Conservation (phyloP, 2,888 invertebrate species). For the Pomacea canaliculata region DNA sequence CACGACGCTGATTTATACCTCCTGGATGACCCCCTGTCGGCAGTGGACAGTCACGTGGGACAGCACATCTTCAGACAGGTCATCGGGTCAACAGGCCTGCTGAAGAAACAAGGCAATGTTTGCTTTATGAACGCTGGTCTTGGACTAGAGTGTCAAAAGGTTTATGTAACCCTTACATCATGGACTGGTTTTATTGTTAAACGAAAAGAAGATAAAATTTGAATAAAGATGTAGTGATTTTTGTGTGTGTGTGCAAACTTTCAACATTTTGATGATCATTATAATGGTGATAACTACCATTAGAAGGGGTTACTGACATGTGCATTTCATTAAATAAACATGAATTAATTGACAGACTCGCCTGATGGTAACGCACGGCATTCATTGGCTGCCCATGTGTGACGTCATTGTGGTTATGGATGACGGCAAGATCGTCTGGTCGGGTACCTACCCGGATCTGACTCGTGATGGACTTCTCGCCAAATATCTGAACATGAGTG, state of each 20-base stretch:
- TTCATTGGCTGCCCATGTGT: constrained; percentile 12
- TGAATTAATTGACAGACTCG: neutral
- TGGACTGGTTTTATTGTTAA: neutral
- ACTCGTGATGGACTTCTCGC: neutral
- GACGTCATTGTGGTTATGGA: constrained; percentile 3
- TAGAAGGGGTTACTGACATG: neutral
- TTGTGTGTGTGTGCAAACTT: neutral
- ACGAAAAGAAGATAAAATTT: neutral
- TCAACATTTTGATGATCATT: too few species aligned
- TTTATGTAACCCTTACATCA: neutral
- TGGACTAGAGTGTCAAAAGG: neutral
- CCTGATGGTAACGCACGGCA: constrained; percentile 2
- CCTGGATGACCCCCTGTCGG: constrained; percentile 29
- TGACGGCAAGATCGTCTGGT: neutral
- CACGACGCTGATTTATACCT: constrained; percentile 30
- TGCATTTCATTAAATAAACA: too few species aligned
- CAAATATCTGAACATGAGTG: neutral
- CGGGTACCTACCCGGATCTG: neutral
- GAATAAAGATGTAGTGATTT: too few species aligned
- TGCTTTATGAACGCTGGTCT: neutral
- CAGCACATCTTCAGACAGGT: neutral
- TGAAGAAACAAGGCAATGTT: neutral
- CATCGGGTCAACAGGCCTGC: neutral
- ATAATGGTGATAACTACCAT: too few species aligned
- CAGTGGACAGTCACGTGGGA: constrained; percentile 30